phyloP scores from a whole-genome alignment of 2,888 invertebrate species.

The Orchesellides sinensis region DNA sequence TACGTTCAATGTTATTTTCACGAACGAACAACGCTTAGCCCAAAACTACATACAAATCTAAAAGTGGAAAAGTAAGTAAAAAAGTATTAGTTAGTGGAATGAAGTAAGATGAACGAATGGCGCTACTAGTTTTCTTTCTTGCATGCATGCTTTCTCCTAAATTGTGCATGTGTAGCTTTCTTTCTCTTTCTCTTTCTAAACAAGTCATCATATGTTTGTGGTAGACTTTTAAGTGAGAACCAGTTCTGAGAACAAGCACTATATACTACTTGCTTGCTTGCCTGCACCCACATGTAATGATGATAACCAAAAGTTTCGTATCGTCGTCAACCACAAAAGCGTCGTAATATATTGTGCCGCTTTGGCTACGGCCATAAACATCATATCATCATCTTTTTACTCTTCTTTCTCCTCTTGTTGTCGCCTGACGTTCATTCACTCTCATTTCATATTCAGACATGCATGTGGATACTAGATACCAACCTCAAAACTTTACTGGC shows the following conservation, averaged over 20 bases:
- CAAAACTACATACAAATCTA: slow-evolving; percentile 20
- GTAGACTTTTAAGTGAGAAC: slow-evolving; percentile 4
- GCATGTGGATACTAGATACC: slow-evolving; percentile 27
- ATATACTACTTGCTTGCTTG: no score
- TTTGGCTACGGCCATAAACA: slow-evolving; percentile 44
- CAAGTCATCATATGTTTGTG: slow-evolving; percentile 51
- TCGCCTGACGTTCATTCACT: slow-evolving; percentile 55
- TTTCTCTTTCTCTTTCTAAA: neutral
- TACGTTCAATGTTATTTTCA: neutral
- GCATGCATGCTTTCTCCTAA: slow-evolving; percentile 26
- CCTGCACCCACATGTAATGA: slow-evolving; percentile 20
- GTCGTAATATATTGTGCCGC: slow-evolving; percentile 32
- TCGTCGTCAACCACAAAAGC: slow-evolving; percentile 38
- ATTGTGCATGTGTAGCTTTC: neutral
- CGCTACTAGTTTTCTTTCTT: slow-evolving; percentile 8
- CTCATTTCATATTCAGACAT: slow-evolving; percentile 63
- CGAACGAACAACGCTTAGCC: neutral
- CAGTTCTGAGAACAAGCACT: neutral
- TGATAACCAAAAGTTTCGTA: slow-evolving; percentile 36
- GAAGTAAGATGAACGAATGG: slow-evolving; percentile 11
- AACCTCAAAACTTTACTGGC: no score
- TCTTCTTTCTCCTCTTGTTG: slow-evolving; percentile 35
- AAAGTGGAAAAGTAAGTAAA: slow-evolving; percentile 38
- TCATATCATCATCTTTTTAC: slow-evolving; percentile 40
- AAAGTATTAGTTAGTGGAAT: slow-evolving; percentile 24